Evolutionary conservation across 2,797 vertebrate species (phyloP).

Genomic region (Discoglossus pictus): DNA sequence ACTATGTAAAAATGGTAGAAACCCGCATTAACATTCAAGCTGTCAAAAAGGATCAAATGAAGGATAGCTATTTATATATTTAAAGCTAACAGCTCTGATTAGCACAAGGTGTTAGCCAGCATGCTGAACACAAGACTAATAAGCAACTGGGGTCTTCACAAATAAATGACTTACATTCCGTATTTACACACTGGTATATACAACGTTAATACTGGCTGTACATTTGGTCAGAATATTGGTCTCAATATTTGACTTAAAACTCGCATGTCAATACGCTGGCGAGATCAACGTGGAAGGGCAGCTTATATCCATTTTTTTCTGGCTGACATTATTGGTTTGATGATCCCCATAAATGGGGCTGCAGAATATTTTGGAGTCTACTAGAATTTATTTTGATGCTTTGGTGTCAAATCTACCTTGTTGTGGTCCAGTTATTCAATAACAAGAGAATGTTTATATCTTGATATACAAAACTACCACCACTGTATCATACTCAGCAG

Average conservation of each 20-base stretch:
- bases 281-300: slow-evolving; percentile 1
- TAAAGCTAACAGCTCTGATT: slow-evolving; percentile 65
- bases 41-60: slow-evolving; percentile 68
- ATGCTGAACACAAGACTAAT: slow-evolving; percentile 64
- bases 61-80: slow-evolving; percentile 60
- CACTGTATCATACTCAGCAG: too few species aligned
- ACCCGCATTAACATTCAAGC: slow-evolving; percentile 67
- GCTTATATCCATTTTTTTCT: not conserved
- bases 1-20: slow-evolving; percentile 70
- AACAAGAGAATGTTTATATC: too few species aligned
- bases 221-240: slow-evolving; percentile 54
- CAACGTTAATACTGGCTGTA: slow-evolving; percentile 60
- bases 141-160: slow-evolving; percentile 55
- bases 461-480: too few species aligned
- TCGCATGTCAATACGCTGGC: slow-evolving; percentile 14
- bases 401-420: too few species aligned
- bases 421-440: too few species aligned
- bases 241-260: slow-evolving; percentile 7
- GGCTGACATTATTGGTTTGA: not conserved
- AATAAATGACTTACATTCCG: slow-evolving; percentile 62
- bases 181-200: slow-evolving; percentile 71
- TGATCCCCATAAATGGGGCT: too few species aligned
- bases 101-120: slow-evolving; percentile 68
- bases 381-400: too few species aligned
- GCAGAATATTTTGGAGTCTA: slow-evolving; percentile 12